Conservation (phyloP, 2,797 vertebrate species). For the Megaceryle alcyon region DNA sequence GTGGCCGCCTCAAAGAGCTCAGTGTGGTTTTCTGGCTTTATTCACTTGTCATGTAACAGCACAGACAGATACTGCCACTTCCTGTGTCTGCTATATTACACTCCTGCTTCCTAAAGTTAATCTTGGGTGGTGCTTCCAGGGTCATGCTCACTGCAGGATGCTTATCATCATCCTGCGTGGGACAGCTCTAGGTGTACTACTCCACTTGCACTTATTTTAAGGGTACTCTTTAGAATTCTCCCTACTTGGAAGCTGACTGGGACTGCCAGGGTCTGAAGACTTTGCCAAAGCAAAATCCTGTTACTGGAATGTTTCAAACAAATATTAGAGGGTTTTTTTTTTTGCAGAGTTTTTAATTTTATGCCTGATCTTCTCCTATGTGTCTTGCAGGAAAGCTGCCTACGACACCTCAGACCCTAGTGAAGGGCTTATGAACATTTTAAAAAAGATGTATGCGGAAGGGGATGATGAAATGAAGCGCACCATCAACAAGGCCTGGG, state of each 20-base stretch:
- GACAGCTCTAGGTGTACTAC: background rate
- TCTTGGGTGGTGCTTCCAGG: background rate
- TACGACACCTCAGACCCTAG: conserved; percentile 89
- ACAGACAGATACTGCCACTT: background rate
- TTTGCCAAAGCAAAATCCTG: background rate
- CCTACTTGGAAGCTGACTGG: background rate
- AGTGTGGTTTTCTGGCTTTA: background rate
- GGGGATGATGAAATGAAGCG: conserved; percentile 99
- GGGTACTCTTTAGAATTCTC: background rate
- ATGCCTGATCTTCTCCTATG: background rate
- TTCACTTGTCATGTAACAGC: background rate
- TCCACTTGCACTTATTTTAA: background rate
- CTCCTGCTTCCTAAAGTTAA: background rate
- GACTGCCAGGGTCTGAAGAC: background rate
- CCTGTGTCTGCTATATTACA: background rate
- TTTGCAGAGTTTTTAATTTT: background rate
- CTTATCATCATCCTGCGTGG: background rate
- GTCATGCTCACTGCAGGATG: background rate
- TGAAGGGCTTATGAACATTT: conserved; percentile 93
- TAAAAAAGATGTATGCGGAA: conserved; percentile 96
- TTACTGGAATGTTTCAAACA: background rate
- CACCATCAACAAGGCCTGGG: conserved; percentile 98
- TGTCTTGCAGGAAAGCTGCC: conserved; percentile 76
- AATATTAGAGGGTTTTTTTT: background rate
- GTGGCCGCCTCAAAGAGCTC: background rate